phyloP scores from a whole-genome alignment of 1,140 invertebrate species.

The Zophobas morio region DNA sequence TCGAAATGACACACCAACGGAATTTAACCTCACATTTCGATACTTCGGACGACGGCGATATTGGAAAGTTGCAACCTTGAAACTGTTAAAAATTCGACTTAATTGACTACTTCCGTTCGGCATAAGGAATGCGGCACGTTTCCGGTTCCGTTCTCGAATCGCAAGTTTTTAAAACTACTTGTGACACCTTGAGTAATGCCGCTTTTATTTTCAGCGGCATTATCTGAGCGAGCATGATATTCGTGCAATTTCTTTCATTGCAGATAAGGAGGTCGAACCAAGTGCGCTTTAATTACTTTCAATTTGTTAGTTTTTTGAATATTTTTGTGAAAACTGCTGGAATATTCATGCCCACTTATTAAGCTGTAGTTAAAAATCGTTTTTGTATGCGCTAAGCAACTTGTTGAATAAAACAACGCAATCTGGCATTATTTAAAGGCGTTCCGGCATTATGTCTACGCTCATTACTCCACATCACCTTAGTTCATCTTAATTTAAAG shows the following conservation, averaged over 20 bases:
- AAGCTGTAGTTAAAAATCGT: constrained; percentile 5
- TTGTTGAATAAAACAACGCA: constrained; percentile 17
- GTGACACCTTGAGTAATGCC: constrained; percentile 19
- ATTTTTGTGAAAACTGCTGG: constrained; percentile 4
- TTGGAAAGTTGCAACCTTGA: background rate
- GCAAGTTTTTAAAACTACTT: constrained; percentile 19
- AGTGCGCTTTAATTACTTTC: constrained; percentile 5
- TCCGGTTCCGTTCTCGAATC: background rate
- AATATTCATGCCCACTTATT: constrained; percentile 13
- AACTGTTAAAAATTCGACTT: constrained; percentile 19
- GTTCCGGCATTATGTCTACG: background rate
- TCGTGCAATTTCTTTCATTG: constrained; percentile 14
- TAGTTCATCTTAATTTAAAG: too few species aligned
- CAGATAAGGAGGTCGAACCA: constrained; percentile 5
- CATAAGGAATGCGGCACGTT: constrained; percentile 14
- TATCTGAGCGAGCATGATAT: constrained; percentile 21
- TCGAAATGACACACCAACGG: constrained; percentile 7
- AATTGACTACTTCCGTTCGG: constrained; percentile 12
- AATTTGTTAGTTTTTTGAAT: constrained; percentile 14
- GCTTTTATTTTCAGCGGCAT: constrained; percentile 9
- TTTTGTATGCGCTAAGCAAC: constrained; percentile 4
- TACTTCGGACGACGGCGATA: background rate
- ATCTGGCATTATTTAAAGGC: background rate
- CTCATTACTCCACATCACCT: too few species aligned
- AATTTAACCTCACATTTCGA: background rate